phyloP scores from a whole-genome alignment of 1,140 invertebrate species.

The Lordiphosa stackelbergi region DNA sequence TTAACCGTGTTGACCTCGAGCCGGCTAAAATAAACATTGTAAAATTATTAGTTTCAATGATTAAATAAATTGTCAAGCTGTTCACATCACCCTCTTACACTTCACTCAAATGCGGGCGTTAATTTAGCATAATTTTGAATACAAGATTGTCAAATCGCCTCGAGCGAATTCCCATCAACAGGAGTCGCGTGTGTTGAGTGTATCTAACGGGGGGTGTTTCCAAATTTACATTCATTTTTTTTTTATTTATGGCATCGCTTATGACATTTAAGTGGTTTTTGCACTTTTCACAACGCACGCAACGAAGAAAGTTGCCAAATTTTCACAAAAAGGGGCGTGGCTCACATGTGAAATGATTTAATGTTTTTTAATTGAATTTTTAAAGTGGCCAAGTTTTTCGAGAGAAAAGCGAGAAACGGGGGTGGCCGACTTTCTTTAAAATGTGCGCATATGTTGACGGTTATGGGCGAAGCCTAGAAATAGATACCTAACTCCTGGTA shows the following conservation, averaged over 20 bases:
- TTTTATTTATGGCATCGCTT: conserved; percentile 63
- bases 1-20: no score
- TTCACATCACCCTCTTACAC: no score
- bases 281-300: conserved; percentile 62
- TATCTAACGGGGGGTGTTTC: conserved; percentile 39
- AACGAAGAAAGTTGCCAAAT: conserved; percentile 29
- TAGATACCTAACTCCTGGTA: conserved; percentile 12
- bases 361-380: conserved; percentile 69
- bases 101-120: conserved; percentile 45
- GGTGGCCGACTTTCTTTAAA: conserved; percentile 24
- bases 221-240: conserved; percentile 34
- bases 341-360: conserved; percentile 46
- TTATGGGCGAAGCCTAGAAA: conserved; percentile 37
- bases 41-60: no score
- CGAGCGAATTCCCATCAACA: conserved; percentile 47
- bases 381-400: conserved; percentile 43
- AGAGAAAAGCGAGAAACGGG: no score
- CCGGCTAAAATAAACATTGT: no score
- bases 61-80: no score
- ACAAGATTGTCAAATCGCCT: conserved; percentile 34
- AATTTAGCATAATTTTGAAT: conserved; percentile 43
- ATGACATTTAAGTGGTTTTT: conserved; percentile 70
- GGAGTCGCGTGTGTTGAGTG: conserved; percentile 15
- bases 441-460: conserved; percentile 62
- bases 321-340: conserved; percentile 25